Evolutionary conservation across 2,888 invertebrate genomes (phyloP).

Genomic region (Oscheius sp.): DNA sequence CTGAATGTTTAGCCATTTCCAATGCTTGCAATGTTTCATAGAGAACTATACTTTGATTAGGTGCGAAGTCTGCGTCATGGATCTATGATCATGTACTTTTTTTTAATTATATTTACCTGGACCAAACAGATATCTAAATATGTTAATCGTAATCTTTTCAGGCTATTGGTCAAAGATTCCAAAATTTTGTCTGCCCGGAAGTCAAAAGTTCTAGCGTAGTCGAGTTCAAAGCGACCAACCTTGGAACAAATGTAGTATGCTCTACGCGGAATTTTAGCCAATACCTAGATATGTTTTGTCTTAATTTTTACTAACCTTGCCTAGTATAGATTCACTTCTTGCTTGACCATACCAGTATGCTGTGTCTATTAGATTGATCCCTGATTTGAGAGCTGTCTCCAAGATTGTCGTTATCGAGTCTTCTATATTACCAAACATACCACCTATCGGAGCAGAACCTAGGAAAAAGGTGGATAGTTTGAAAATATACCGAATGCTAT

Average conservation of each 20-base stretch:
- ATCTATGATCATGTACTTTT: slow-evolving; percentile 77
- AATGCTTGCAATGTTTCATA: slow-evolving; percentile 84
- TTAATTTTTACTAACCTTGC: slow-evolving; percentile 75
- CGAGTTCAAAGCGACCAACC: slow-evolving; percentile 82
- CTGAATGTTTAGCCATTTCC: slow-evolving; percentile 79
- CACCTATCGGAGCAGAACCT: slow-evolving; percentile 62
- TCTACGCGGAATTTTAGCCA: slow-evolving; percentile 82
- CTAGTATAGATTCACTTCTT: slow-evolving; percentile 82
- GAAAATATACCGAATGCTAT: slow-evolving; percentile 57
- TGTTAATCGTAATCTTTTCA: slow-evolving; percentile 80
- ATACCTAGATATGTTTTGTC: slow-evolving; percentile 73
- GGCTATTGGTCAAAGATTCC: slow-evolving; percentile 81
- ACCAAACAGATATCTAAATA: slow-evolving; percentile 83
- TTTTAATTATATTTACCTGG: slow-evolving; percentile 77
- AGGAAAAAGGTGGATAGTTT: no score
- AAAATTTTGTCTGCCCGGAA: slow-evolving; percentile 82
- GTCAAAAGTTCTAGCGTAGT: slow-evolving; percentile 83
- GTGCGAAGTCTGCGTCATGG: slow-evolving; percentile 90
- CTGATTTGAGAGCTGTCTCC: slow-evolving; percentile 77
- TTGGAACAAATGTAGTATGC: slow-evolving; percentile 91
- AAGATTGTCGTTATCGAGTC: slow-evolving; percentile 78
- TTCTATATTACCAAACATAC: slow-evolving; percentile 71
- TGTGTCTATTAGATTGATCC: slow-evolving; percentile 88
- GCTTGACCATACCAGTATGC: slow-evolving; percentile 92
- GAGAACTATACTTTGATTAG: slow-evolving; percentile 80